Conservation (phyloP, 2,797 vertebrate species). For the Anguilla pacifica region DNA sequence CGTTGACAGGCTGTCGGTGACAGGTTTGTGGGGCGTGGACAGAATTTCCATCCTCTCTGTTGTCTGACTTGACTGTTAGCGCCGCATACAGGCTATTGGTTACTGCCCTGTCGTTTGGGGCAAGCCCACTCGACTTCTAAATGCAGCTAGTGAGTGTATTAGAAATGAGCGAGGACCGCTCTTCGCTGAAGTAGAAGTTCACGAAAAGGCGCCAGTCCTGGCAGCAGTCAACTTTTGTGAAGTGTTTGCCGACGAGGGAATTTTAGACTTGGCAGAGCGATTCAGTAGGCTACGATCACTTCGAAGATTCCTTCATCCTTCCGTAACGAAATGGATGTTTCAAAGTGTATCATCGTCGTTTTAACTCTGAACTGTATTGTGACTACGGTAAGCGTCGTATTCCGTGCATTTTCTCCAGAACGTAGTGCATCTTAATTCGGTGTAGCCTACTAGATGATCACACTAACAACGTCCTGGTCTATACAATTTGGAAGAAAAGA, state of each 20-base stretch:
- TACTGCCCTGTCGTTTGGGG: slow-evolving; percentile 16
- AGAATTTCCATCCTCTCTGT: neutral
- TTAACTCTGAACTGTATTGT: slow-evolving; percentile 21
- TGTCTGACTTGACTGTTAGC: neutral
- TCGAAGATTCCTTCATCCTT: neutral
- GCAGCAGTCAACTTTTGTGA: neutral
- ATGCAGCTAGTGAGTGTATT: slow-evolving; percentile 2
- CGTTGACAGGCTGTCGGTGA: neutral
- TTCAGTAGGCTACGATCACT: neutral
- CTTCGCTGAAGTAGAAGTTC: slow-evolving; percentile 2
- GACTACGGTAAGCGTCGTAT: slow-evolving; percentile 24
- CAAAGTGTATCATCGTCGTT: slow-evolving; percentile 14
- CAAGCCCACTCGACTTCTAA: slow-evolving; percentile 31
- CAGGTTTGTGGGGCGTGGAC: neutral
- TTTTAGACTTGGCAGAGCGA: neutral
- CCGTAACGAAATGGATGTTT: slow-evolving; percentile 18
- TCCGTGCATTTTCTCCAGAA: neutral
- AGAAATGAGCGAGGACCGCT: neutral
- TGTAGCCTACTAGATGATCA: neutral
- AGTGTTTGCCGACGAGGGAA: neutral
- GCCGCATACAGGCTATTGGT: neutral
- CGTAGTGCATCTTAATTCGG: neutral
- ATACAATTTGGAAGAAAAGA: neutral
- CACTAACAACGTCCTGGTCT: neutral
- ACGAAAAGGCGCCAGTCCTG: slow-evolving; percentile 5